phyloP scores from a whole-genome alignment of 2,797 vertebrate species.

The Garrulus glandarius region DNA sequence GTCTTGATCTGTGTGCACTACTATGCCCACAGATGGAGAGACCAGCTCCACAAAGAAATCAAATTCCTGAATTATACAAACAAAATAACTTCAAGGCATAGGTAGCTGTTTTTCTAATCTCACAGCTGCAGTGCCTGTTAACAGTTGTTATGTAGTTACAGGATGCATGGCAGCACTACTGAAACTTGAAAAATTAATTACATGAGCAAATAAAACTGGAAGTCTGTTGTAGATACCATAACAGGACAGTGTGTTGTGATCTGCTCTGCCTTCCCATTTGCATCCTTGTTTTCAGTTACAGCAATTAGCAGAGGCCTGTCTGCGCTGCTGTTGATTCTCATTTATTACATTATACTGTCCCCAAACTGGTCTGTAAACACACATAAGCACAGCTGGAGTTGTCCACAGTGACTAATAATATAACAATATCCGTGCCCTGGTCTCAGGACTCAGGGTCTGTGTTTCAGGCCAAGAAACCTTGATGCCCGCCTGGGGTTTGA shows the following conservation, averaged over 20 bases:
- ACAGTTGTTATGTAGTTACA: neutral
- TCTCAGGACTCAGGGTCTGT: slow-evolving; percentile 66
- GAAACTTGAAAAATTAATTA: neutral
- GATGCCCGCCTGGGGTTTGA: slow-evolving; percentile 80
- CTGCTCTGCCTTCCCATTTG: neutral
- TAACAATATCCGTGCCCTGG: neutral
- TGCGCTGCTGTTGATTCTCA: neutral
- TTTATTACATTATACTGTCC: neutral
- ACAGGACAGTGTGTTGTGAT: neutral
- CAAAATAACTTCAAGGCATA: neutral
- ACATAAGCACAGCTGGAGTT: neutral
- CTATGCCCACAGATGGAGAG: neutral
- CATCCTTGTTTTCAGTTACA: neutral
- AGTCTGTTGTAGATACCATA: neutral
- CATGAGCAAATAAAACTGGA: neutral
- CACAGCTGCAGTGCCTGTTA: neutral
- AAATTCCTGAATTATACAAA: neutral
- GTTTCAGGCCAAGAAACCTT: slow-evolving; percentile 58
- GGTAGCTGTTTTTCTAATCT: neutral
- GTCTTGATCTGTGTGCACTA: neutral
- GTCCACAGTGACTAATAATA: rapidly evolving
- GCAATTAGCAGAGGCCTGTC: neutral
- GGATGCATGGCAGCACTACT: neutral
- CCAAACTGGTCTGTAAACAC: neutral
- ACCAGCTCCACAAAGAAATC: neutral